A percentile compares a stretch with the other conserved stretches of the same genome.
Evolutionary conservation across 2,888 invertebrate genomes (phyloP).

Genomic region (Heptascelio sp.): DNA sequence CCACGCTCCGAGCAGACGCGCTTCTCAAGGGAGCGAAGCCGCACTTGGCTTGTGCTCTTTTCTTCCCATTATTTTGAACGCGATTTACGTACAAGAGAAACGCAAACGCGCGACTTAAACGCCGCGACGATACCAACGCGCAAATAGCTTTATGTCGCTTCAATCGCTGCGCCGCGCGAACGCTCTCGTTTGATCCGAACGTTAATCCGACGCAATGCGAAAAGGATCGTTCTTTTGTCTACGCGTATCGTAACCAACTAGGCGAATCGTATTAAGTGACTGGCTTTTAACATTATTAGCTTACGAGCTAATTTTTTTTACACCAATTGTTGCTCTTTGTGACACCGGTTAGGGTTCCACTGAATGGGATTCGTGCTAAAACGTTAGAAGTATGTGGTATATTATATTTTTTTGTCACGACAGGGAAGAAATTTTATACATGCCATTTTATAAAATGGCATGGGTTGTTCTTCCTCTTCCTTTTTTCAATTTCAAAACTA

Average conservation of each 20-base stretch:
- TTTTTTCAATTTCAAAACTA: not conserved
- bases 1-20: slow-evolving; percentile 43
- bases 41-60: slow-evolving; percentile 43
- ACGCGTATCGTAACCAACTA: slow-evolving; percentile 71
- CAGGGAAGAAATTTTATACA: too few species aligned
- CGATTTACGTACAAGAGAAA: slow-evolving; percentile 58
- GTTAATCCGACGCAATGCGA: slow-evolving; percentile 56
- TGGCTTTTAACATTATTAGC: slow-evolving; percentile 79
- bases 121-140: slow-evolving; percentile 27
- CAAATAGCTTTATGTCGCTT: slow-evolving; percentile 47
- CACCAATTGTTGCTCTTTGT: slow-evolving; percentile 75
- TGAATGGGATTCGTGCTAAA: slow-evolving; percentile 29
- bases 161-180: slow-evolving; percentile 45
- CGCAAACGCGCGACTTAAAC: slow-evolving; percentile 44
- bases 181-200: slow-evolving; percentile 56
- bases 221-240: slow-evolving; percentile 71
- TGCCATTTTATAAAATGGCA: too few species aligned
- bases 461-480: too few species aligned
- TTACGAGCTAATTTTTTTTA: slow-evolving; percentile 80
- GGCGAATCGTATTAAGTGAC: slow-evolving; percentile 65
- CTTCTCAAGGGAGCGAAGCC: slow-evolving; percentile 50
- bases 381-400: slow-evolving; percentile 18
- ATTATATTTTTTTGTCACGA: too few species aligned
- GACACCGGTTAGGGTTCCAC: slow-evolving; percentile 34
- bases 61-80: slow-evolving; percentile 59